These are phyloP conservation scores for Tromatobia lineatoria DNA, from an alignment of 2,888 invertebrate species.

Conservation along the genomic window DNA sequence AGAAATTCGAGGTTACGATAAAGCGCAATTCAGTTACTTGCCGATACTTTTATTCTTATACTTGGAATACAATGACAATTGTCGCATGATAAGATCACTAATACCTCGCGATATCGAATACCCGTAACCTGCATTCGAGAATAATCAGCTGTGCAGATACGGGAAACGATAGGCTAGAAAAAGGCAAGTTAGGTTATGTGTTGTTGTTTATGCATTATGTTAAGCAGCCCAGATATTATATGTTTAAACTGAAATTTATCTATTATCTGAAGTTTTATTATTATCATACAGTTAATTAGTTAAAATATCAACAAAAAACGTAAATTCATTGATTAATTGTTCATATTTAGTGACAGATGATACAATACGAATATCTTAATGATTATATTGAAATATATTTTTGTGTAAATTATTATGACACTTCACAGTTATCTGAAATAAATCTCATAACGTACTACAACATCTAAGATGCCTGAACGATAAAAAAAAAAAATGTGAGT, in stretches of 20 bases:
- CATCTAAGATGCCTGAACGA: no score
- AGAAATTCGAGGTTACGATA: neutral
- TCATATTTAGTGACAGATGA: neutral
- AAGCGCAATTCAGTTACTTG: neutral
- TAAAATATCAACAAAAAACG: neutral
- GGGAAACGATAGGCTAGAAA: neutral
- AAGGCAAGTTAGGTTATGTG: constrained; percentile 14
- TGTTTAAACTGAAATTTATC: no score
- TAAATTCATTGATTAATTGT: neutral
- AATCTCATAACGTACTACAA: no score
- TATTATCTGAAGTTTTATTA: neutral
- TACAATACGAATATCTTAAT: neutral
- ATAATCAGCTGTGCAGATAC: neutral
- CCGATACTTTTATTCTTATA: neutral
- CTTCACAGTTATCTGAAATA: no score
- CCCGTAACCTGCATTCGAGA: neutral
- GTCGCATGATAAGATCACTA: neutral
- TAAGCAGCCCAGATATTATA: neutral
- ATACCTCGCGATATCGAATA: neutral
- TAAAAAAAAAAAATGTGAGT: no score
- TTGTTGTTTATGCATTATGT: neutral
- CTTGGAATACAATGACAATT: neutral
- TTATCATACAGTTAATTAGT: neutral
- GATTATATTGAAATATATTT: neutral
- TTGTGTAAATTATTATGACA: no score